A percentile compares a stretch with the other conserved stretches of the same genome.
Conservation (phyloP, 2,797 vertebrate genomes). For the Pagetopsis macropterus region DNA sequence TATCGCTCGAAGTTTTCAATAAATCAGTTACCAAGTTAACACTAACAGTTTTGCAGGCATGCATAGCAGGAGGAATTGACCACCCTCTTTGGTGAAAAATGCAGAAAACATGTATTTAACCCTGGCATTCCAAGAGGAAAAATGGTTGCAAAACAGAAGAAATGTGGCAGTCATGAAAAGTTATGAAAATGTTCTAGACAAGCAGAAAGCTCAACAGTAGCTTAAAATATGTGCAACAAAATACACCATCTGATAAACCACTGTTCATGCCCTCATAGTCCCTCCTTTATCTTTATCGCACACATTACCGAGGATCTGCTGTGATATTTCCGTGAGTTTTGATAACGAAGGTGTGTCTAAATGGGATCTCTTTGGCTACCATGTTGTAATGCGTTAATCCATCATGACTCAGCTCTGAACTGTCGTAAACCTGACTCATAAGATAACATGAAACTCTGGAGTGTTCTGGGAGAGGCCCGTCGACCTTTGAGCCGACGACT, state of each 20-base stretch:
- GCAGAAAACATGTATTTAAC: neutral
- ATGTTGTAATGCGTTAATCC: neutral
- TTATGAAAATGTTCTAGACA: neutral
- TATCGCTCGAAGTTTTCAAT: neutral
- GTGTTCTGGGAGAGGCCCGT: constrained; percentile 37
- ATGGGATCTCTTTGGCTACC: neutral
- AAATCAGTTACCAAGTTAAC: neutral
- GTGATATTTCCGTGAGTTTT: neutral
- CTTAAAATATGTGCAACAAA: neutral
- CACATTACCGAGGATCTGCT: neutral
- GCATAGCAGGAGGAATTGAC: neutral
- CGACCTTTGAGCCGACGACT: constrained; percentile 56
- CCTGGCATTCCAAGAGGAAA: neutral
- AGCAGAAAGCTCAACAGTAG: neutral
- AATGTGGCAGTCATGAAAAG: neutral
- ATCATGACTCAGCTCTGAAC: constrained; percentile 5
- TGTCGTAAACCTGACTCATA: constrained; percentile 13
- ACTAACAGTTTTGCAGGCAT: neutral
- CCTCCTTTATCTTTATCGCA: neutral
- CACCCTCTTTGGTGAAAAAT: no score
- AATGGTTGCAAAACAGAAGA: neutral
- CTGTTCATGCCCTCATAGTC: neutral
- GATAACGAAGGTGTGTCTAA: neutral
- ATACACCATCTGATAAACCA: neutral
- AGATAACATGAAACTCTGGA: constrained; percentile 37